Base-by-base conservation (phyloP, 2,113 vertebrate genomes). In the Mixornis gularis region DNA sequence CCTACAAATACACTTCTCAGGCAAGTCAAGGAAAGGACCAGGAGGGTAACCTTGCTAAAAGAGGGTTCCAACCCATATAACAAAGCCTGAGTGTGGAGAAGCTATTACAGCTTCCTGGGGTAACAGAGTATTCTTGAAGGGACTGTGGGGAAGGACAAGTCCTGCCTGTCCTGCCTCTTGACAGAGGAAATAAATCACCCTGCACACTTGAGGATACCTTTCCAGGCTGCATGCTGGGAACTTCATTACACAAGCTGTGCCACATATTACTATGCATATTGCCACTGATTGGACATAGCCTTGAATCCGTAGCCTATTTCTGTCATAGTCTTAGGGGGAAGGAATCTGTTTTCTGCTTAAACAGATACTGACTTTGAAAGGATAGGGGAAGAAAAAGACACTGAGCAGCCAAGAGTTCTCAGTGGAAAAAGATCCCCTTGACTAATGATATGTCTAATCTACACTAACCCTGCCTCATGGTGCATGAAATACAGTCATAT, bases 181-280 rank as follows among this genome's bases (percentile, higher is more conserved):
- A 99, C 98, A 99, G 98, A 98, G 98, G 98, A 99, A 98, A 99
- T 99, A 99, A 99, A 99, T 99, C 99, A 99, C 98, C 96, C 96
- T 95, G 97, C 98, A 98, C 99, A 99, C 98, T 98, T 97, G 99
- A 99, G 99, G 98, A 98, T 99, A 98, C 98, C 98, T 98, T 98
- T 99, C 97, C 97, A 98, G 99, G 97, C 98, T 98, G 96, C 99
- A 98, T 90, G 98, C 98, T 99, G 99, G 98, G 99, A 99, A 99
- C 98, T 99, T 99, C 99, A 99, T 99, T 99, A 99, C 97, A 98
- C 98, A 99, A 98, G 98, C 98, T 98, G 98, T 98, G 98, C 98
- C 98, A 98, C 98, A 98, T 97, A 99, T 99, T 99, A 99, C 98
- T 99, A 98, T 99, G 98, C 98, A 99, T 98, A 98, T 98, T 97